These are phyloP conservation scores for Lucinisca nassula DNA, from an alignment of 2,888 invertebrate species.

Conservation along the genomic window DNA sequence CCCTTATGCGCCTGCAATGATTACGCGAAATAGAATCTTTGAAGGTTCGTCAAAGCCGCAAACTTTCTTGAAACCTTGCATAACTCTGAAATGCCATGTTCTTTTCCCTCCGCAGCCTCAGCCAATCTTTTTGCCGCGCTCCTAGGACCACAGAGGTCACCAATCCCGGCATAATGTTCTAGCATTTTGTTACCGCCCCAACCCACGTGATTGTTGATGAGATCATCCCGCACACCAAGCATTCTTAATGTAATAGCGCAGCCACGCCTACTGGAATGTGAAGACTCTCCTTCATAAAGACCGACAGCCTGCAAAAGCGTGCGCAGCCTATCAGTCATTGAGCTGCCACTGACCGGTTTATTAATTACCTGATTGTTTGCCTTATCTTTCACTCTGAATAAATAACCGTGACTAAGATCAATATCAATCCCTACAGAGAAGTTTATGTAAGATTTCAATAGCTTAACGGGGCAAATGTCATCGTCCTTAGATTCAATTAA, in stretches of 20 bases:
- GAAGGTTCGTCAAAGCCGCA: too few species aligned
- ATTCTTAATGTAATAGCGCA: conserved; percentile 12
- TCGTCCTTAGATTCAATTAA: neutral
- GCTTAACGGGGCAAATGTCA: neutral
- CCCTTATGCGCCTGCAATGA: too few species aligned
- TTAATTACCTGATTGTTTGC: neutral
- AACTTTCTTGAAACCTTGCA: too few species aligned
- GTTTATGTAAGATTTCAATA: neutral
- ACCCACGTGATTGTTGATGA: conserved; percentile 15
- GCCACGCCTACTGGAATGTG: neutral
- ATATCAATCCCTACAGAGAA: neutral
- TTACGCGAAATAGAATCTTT: too few species aligned
- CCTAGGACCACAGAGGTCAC: neutral
- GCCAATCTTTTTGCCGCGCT: neutral
- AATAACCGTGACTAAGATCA: neutral
- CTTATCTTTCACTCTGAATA: neutral
- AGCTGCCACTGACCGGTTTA: neutral
- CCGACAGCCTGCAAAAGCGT: neutral
- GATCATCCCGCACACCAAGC: neutral
- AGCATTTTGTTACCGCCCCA: conserved; percentile 7
- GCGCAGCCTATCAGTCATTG: neutral
- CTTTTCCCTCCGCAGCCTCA: neutral
- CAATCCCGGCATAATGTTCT: conserved; percentile 23
- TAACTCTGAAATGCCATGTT: too few species aligned
- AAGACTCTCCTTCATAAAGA: conserved; percentile 13